phyloP scores from a whole-genome alignment of 2,113 vertebrate species.

The Onychostoma macrolepis region DNA sequence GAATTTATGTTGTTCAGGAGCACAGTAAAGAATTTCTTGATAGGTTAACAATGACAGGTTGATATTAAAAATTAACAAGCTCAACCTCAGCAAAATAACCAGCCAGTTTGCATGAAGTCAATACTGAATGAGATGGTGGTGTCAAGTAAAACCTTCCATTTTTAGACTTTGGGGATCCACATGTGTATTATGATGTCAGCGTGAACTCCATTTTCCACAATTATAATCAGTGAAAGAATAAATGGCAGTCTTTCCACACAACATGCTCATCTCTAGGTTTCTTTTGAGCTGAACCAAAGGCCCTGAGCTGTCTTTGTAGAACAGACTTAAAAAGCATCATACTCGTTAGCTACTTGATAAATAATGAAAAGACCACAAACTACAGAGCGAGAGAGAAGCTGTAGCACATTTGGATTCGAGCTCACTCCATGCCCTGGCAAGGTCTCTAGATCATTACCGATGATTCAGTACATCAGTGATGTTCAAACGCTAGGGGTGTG shows the following conservation, averaged over 20 bases:
- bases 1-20: neutral
- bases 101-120: neutral
- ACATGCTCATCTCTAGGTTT: slow-evolving; percentile 40
- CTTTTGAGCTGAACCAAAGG: slow-evolving; percentile 50
- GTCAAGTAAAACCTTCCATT: neutral
- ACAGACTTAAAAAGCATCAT: slow-evolving; percentile 47
- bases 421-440: neutral
- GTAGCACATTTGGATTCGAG: slow-evolving; percentile 10
- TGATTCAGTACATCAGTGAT: slow-evolving; percentile 29
- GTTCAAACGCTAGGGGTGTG: slow-evolving; percentile 31
- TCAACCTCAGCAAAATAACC: neutral
- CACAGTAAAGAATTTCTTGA: neutral
- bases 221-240: slow-evolving; percentile 5
- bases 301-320: slow-evolving; percentile 46
- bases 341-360: slow-evolving; percentile 58
- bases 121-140: neutral
- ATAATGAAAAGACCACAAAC: slow-evolving; percentile 64
- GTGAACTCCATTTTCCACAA: neutral
- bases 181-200: neutral
- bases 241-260: slow-evolving; percentile 31
- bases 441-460: slow-evolving; percentile 25
- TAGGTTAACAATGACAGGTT: slow-evolving; percentile 22
- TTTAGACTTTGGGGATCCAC: neutral
- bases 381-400: slow-evolving; percentile 49
- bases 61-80: neutral